phyloP scores from a whole-genome alignment of 2,888 invertebrate species.

The Brachynemurus nebulosus region DNA sequence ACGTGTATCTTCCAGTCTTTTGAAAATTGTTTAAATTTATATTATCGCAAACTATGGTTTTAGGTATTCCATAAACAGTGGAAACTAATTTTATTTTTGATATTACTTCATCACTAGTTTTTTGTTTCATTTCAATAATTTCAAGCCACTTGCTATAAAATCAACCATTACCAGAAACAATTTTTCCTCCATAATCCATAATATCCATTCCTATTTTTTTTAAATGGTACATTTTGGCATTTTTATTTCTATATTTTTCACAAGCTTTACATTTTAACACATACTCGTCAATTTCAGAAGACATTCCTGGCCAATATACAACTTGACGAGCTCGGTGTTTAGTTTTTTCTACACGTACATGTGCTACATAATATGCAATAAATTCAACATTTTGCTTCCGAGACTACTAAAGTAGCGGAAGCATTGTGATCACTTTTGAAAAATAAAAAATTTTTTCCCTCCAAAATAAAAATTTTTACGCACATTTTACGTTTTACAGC shows the following conservation, averaged over 20 bases:
- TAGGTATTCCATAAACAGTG: slow-evolving; percentile 15
- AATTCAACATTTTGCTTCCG: slow-evolving; percentile 1
- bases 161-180: slow-evolving; percentile 16
- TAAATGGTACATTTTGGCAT: slow-evolving; percentile 11
- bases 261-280: slow-evolving; percentile 7
- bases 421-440: no score
- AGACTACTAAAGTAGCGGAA: no score
- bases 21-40: no score
- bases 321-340: slow-evolving; percentile 5
- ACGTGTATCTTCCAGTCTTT: no score
- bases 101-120: slow-evolving; percentile 11
- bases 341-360: slow-evolving; percentile 7
- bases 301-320: no score
- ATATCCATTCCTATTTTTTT: slow-evolving; percentile 16
- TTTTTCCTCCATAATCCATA: slow-evolving; percentile 9
- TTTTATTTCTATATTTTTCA: not conserved
- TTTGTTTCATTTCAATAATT: slow-evolving; percentile 12
- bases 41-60: slow-evolving; percentile 13
- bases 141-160: slow-evolving; percentile 18
- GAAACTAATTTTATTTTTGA: slow-evolving; percentile 13
- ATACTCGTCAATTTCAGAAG: slow-evolving; percentile 9
- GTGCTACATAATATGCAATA: slow-evolving; percentile 7
- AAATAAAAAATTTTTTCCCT: no score
- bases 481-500: no score
- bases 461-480: no score